These are phyloP conservation scores for Temnothorax rugatulus DNA, from an alignment of 2,888 invertebrate species.

Conservation along the genomic window DNA sequence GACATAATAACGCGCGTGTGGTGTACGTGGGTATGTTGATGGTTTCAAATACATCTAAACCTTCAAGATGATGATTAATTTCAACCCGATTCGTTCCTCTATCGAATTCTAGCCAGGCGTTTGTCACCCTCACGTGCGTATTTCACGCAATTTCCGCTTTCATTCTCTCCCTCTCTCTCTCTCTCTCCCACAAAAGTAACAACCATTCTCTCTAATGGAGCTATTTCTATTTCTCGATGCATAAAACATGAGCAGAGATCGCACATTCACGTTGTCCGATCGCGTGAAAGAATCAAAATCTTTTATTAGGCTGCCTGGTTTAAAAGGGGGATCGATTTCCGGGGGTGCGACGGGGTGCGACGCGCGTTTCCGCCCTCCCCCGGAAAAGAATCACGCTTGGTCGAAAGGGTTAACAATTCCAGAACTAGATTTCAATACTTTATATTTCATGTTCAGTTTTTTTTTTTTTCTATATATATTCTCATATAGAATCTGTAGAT, in stretches of 20 bases:
- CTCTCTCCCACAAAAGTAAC: constrained; percentile 29
- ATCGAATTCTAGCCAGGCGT: not conserved
- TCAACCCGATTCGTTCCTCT: constrained; percentile 38
- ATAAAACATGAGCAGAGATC: constrained; percentile 44
- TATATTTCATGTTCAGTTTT: constrained; percentile 75
- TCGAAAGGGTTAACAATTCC: constrained; percentile 73
- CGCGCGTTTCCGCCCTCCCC: not conserved
- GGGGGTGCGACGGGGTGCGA: constrained; percentile 14
- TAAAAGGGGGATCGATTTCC: constrained; percentile 49
- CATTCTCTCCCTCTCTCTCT: constrained; percentile 11
- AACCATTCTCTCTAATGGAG: constrained; percentile 48
- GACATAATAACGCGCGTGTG: not conserved
- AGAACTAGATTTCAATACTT: constrained; percentile 76
- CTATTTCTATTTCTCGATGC: constrained; percentile 39
- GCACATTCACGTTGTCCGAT: constrained; percentile 41
- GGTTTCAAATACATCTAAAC: not conserved
- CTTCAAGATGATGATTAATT: constrained; percentile 1
- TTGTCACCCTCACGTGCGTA: constrained; percentile 36
- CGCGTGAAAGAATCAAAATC: constrained; percentile 24
- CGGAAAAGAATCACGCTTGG: constrained; percentile 48
- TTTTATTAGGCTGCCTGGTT: constrained; percentile 40
- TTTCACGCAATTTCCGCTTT: constrained; percentile 7
- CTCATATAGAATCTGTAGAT: constrained; percentile 76
- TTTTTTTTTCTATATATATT: constrained; percentile 67
- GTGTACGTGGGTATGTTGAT: not conserved